Percentiles rank a stretch among this genome's conserved stretches.
Conservation (phyloP, 2,113 vertebrate genomes). For the Bucco capensis region DNA sequence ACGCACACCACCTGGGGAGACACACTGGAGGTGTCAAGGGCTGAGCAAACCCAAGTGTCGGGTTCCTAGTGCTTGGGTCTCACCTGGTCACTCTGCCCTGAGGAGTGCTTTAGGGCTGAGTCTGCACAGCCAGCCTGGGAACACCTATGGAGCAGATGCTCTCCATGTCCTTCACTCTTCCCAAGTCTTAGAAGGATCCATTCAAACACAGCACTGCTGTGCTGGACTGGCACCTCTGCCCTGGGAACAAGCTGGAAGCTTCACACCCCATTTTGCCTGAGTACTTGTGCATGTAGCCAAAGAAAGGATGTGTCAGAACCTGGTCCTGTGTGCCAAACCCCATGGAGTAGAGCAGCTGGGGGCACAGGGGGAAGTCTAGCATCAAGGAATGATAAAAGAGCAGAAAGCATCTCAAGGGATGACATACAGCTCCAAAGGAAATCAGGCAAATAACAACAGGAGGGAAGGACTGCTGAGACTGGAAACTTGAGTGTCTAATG, state of each 20-base stretch:
- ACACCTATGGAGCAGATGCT: neutral
- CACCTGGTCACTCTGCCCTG: neutral
- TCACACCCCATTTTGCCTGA: neutral
- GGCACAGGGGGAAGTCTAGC: neutral
- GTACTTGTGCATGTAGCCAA: neutral
- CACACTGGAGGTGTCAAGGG: neutral
- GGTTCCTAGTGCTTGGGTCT: neutral
- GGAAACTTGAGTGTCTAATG: neutral
- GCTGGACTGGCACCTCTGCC: neutral
- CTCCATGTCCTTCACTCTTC: neutral
- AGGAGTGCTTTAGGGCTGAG: neutral
- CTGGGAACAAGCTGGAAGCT: neutral
- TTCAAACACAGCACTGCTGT: neutral
- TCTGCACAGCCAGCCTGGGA: neutral
- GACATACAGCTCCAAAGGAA: neutral
- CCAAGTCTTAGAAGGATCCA: neutral
- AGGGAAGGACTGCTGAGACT: neutral
- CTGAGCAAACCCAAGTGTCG: neutral
- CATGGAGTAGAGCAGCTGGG: neutral
- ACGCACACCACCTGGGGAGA: neutral
- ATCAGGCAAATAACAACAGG: neutral
- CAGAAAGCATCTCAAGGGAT: neutral
- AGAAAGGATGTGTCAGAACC: neutral
- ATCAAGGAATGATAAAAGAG: neutral
- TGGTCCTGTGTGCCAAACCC: neutral